Conservation (phyloP, 2,113 vertebrate species). For the Taxidea taxus region DNA sequence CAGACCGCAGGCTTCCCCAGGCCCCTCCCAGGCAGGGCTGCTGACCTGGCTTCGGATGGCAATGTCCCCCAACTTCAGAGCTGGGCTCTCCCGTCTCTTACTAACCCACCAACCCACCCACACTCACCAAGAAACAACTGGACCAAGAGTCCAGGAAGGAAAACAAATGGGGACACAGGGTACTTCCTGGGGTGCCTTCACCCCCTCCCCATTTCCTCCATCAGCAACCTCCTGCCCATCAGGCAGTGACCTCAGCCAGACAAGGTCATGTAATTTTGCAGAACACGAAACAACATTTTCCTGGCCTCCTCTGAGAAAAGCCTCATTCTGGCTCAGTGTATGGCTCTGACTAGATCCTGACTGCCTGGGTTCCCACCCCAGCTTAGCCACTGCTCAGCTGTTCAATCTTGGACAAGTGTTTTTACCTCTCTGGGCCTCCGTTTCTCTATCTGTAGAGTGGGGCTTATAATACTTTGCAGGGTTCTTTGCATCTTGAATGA, state of each 20-base stretch:
- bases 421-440: neutral
- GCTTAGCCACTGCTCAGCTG: neutral
- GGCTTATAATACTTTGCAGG: neutral
- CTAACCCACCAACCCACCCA: neutral
- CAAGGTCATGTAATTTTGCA: neutral
- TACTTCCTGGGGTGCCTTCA: neutral
- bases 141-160: neutral
- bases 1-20: neutral
- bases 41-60: neutral
- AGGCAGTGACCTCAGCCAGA: conserved; percentile 7
- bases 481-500: rapidly evolving
- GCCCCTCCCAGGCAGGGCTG: neutral
- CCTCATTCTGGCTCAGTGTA: neutral
- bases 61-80: too few relatives aligned
- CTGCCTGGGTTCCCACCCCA: neutral
- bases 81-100: neutral
- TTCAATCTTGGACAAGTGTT: neutral
- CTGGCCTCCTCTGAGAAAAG: neutral
- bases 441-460: neutral
- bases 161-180: neutral
- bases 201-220: neutral
- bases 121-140: neutral
- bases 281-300: neutral
- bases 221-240: neutral
- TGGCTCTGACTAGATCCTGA: neutral